phyloP scores from a whole-genome alignment of 2,113 vertebrate genomes.

The Triplophysa siluroides region DNA sequence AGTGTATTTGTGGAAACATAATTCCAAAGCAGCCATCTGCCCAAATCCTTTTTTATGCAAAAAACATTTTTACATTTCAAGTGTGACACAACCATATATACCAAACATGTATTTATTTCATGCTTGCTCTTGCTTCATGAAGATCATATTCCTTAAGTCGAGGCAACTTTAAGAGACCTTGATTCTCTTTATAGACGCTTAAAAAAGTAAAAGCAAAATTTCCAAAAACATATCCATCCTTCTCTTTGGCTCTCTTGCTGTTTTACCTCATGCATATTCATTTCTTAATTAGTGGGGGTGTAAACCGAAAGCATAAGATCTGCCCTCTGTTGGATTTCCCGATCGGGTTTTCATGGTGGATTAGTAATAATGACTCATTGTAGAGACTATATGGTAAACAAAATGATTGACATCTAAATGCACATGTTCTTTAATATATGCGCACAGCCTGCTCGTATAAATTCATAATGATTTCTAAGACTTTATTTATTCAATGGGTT shows the following conservation, averaged over 20 bases:
- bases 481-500: neutral
- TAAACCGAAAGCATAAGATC: conserved; percentile 10
- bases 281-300: conserved; percentile 20
- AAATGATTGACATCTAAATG: conserved; percentile 9
- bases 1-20: conserved; percentile 49
- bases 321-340: conserved; percentile 10
- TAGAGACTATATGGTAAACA: conserved; percentile 36
- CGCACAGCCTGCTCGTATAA: neutral
- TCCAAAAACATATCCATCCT: conserved; percentile 29
- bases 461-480: neutral
- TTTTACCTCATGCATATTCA: conserved; percentile 55
- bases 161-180: conserved; percentile 8
- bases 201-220: conserved; percentile 24
- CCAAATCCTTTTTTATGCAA: conserved; percentile 45
- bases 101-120: conserved; percentile 50
- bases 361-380: conserved; percentile 40
- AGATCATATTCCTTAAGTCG: neutral
- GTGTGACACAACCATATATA: conserved; percentile 58
- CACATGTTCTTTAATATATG: conserved; percentile 33
- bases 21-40: conserved; percentile 53
- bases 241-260: conserved; percentile 12
- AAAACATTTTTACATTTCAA: conserved; percentile 51
- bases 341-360: conserved; percentile 38
- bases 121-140: conserved; percentile 49
- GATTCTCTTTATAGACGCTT: conserved; percentile 37